Base-by-base conservation (phyloP, 2,113 vertebrate genomes). In the Plecotus auritus region DNA sequence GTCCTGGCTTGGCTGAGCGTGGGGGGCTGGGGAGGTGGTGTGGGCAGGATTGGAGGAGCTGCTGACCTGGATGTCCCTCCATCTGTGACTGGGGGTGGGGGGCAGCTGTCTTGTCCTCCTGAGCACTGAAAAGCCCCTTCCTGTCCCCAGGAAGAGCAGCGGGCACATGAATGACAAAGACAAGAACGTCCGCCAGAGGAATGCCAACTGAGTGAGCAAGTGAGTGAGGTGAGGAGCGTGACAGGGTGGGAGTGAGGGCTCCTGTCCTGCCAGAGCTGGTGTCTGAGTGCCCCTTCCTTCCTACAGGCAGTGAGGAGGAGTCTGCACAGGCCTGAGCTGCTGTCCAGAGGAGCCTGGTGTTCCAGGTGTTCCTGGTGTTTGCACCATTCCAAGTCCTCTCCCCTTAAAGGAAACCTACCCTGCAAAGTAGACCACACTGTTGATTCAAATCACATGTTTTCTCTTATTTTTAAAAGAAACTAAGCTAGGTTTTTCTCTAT, bases 171-270 rank as follows among this genome's bases (percentile, higher is more conserved):
- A 99, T 70, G 99, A 99, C 98, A 99, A 99, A 97, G 99, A 99
- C 98, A 99, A 99, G 98, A 99, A 98, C 0, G 98, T 99, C 83
- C 99, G 99, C 89, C 99, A 99, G 98, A 99, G 99, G 97, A 99
- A 99, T 0, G 98, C 99, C 0, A 99, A 99, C 98, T 99, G 98
- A 98, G 98, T 76, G 5, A 32, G 17, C 70, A 28, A 14, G 16
- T 49, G 18, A 32, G 69, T 12, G 13, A 95, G 97, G 96, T 96
- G 92, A 76, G 97, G 4, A 5, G 18, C 4, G 0, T 2, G 28
- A 18, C 4, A 1, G 26, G 4, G 23, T 61, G 1, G 2, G 32
- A 32, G 14, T 13, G 64, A 17, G 18, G 28, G 7, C 0, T 14
- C 6, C 30, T 11, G 26, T 28, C 11, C 16, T 0, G 1, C 1